phyloP scores from a whole-genome alignment of 2,113 vertebrate genomes.

The Epinephelus cyanopodus region DNA sequence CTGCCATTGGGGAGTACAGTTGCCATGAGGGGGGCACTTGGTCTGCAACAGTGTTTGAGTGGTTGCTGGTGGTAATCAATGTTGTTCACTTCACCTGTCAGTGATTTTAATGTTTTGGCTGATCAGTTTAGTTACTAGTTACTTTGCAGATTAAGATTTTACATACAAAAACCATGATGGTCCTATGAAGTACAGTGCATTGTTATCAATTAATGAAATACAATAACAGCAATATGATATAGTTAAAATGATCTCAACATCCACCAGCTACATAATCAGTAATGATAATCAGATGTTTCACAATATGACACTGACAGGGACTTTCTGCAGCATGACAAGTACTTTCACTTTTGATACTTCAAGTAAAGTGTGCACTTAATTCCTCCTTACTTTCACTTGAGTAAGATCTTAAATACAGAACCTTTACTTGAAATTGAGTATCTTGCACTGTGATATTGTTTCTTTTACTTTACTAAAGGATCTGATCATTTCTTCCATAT shows the following conservation, averaged over 20 bases:
- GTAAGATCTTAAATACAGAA: too few relatives aligned
- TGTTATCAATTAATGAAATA: neutral
- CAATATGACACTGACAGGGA: neutral
- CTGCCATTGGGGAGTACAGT: too few relatives aligned
- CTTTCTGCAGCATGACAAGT: neutral
- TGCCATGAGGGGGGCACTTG: too few relatives aligned
- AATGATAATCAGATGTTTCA: neutral
- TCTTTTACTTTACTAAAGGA: neutral
- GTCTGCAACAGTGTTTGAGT: too few relatives aligned
- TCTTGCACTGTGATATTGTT: neutral
- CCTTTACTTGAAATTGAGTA: too few relatives aligned
- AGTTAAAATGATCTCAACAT: neutral
- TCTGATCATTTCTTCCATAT: neutral
- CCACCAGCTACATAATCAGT: neutral
- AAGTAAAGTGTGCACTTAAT: neutral
- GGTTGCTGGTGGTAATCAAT: too few relatives aligned
- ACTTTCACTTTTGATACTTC: neutral
- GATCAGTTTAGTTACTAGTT: neutral
- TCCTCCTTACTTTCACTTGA: neutral
- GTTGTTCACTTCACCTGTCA: too few relatives aligned
- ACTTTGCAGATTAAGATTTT: neutral
- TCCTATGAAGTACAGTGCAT: neutral
- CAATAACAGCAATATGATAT: too few relatives aligned
- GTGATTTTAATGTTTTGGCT: too few relatives aligned
- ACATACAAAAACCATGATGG: neutral